These are phyloP conservation scores for Lamproptera curius DNA, from an alignment of 2,888 invertebrate genomes.

Conservation along the genomic window DNA sequence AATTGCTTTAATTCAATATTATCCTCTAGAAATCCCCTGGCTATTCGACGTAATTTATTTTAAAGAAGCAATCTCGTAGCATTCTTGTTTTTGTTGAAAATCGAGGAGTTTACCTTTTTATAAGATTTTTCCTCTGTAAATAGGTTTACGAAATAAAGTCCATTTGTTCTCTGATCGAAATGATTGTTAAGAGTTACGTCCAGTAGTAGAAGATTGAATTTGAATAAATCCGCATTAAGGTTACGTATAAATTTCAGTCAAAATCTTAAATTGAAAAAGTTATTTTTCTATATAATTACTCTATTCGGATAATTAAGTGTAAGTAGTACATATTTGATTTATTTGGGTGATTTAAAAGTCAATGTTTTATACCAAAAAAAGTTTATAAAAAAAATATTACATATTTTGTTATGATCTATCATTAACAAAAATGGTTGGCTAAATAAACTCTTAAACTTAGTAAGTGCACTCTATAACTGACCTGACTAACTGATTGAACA, in stretches of 20 bases:
- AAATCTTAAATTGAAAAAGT: too few relatives aligned
- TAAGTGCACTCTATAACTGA: too few relatives aligned
- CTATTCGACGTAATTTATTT: slow-evolving; percentile 26
- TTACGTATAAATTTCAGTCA: slow-evolving; percentile 54
- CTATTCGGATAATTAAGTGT: too few relatives aligned
- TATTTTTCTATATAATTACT: too few relatives aligned
- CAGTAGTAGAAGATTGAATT: not conserved
- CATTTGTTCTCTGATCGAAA: slow-evolving; percentile 14
- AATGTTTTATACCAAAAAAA: too few relatives aligned
- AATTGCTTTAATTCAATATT: not conserved
- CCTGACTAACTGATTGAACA: too few relatives aligned
- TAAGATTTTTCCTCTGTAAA: slow-evolving; percentile 24
- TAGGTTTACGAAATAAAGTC: slow-evolving; percentile 17
- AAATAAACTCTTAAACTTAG: too few relatives aligned
- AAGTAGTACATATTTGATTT: too few relatives aligned
- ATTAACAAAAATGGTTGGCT: too few relatives aligned
- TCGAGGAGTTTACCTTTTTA: slow-evolving; percentile 29
- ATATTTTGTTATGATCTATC: too few relatives aligned
- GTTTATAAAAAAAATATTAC: too few relatives aligned
- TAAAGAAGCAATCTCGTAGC: slow-evolving; percentile 28
- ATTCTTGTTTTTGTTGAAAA: slow-evolving; percentile 27
- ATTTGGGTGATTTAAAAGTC: too few relatives aligned
- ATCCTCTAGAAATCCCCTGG: not conserved
- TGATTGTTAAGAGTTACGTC: not conserved
- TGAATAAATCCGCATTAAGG: slow-evolving; percentile 26